Base-by-base conservation (phyloP, 2,113 vertebrate genomes). In the Percina caprodes region DNA sequence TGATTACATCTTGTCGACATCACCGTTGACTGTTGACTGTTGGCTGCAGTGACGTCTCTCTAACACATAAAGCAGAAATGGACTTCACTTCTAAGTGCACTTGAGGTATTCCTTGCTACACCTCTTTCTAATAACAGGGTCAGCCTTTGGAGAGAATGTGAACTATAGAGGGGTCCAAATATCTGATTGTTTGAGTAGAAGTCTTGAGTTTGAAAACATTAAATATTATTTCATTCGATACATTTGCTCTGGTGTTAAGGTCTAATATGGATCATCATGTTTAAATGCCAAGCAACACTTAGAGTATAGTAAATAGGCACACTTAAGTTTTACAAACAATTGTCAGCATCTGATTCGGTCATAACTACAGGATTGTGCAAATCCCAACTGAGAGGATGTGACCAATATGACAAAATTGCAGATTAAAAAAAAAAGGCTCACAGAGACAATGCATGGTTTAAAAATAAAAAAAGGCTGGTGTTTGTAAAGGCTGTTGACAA, bases 31-130 rank as follows among this genome's bases (percentile, higher is more conserved):
- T 52, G 7, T 1, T 56, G 23, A 46, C 24, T 51, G 59, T 70
- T 19, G n/a, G 62, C 51, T 18, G 46, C 56, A 24, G 21, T 10
- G 35, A 49, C 58, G 2, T 77, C 60, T 26, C 46, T 69, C 74
- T 54, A 11, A 21, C 5, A 24, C 4, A 65, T 8, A 21, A 12
- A 55, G 54, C 48, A 63, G 49, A 68, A 42, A 76, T 2, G 2
- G 51, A 42, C 26, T 24, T 6, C 2, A 45, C 30, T 26, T 55
- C 21, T 69, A 90, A 86, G 83, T 82, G 88, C 86, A 90, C 80
- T 88, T 83, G 2, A 69, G 60, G 69, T 74, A 7, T 62, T 77
- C 13, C 26, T 11, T n/a, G 59, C 26, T 6, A 49, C 8, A 13
- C 52, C 15, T 61, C 26, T 66, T 69, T 9, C 12, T 8, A 14